Evolutionary conservation across 2,888 invertebrate species (phyloP), one percentile per base, ranked within the genome.

Genomic region (Brachycybe producta): DNA sequence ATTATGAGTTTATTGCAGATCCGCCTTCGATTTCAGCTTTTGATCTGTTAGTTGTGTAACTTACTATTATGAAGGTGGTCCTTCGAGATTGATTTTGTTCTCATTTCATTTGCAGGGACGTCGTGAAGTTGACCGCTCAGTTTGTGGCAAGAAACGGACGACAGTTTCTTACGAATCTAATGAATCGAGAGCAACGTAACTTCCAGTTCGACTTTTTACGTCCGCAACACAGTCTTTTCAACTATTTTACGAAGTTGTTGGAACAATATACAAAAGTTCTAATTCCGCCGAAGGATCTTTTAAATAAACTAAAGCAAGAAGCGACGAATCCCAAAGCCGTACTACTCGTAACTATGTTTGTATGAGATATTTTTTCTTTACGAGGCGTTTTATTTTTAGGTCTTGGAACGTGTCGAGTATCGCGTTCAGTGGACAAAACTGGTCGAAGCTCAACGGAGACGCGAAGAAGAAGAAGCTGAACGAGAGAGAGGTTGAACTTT

Each of bases 121-220:
- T 98, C 53, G 95, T 98, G 0, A 94, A 94, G 64, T 70, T 99
- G 23, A 98, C 98, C 0, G 98, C 98, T 0, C 92, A 98, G 67
- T 99, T 98, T 73, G 97, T 97, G 0, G 98, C 98, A 0, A 76
- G 97, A 62, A 98, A 99, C 69, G 98, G 98, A 0, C 78, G 97
- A 0, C 92, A 95, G 64, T 99, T 99, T 67, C 73, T 98, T 17
- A 97, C 97, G 0, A 94, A 94, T 64, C 71, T 99, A 15, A 98
- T 99, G 97, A 95, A 94, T 65, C 78, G 94, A 19, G 98, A 99
- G 64, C 92, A 94, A 64, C 74, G 95, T 2, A 98, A 98, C 65
- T 95, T 88, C 61, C 95, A 97, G 67, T 99, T 99, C 72, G 98
- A 99, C 68, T 99, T 99, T 66, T 73, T 99, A 3, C 78, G 97